Evolutionary conservation across 2,797 vertebrate genomes (phyloP).

Genomic region (Microctenopoma steveboyesi): DNA sequence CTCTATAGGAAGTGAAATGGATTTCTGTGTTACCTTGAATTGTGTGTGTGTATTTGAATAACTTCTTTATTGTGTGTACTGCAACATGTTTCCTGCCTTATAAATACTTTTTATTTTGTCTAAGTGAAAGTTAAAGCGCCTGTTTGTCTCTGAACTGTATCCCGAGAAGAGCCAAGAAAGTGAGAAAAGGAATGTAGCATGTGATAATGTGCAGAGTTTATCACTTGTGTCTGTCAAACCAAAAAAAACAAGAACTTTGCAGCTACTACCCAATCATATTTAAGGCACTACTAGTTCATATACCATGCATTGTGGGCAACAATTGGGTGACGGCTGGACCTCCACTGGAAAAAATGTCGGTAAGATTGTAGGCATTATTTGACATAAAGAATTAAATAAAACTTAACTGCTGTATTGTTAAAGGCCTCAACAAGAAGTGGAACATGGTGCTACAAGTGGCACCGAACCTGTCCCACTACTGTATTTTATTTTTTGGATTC

Average conservation of each 20-base stretch:
- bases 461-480: neutral
- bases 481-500: neutral
- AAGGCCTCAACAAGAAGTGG: conserved; percentile 30
- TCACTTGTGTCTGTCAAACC: conserved; percentile 37
- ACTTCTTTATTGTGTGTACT: conserved; percentile 15
- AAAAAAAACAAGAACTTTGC: conserved; percentile 11
- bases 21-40: conserved; percentile 23
- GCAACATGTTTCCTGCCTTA: conserved; percentile 69
- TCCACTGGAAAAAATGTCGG: conserved; percentile 15
- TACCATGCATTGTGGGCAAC: neutral
- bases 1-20: conserved; percentile 6
- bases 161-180: conserved; percentile 27
- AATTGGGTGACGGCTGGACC: conserved; percentile 8
- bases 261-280: conserved; percentile 26
- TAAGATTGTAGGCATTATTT: neutral
- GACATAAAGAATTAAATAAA: conserved; percentile 29
- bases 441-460: neutral
- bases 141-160: conserved; percentile 30
- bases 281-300: neutral
- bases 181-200: conserved; percentile 48
- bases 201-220: conserved; percentile 10
- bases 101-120: conserved; percentile 24
- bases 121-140: conserved; percentile 20
- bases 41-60: conserved; percentile 18
- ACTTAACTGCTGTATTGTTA: conserved; percentile 22